A percentile compares a stretch with the other conserved stretches of the same genome.
Evolutionary conservation across 1,140 invertebrate genomes (phyloP).

Genomic region (Idris sp.): DNA sequence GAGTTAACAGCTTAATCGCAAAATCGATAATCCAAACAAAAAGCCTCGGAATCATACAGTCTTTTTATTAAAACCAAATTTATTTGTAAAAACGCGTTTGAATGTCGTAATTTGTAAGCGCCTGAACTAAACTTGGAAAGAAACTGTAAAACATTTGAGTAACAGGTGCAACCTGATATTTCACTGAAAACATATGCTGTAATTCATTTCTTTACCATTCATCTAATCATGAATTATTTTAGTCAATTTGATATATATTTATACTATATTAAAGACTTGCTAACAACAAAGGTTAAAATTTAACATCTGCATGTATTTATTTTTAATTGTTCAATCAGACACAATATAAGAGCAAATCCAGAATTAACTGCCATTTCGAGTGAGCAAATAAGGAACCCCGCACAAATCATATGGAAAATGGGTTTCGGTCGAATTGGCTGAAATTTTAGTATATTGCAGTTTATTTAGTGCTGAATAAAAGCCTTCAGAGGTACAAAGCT

Average conservation of each 20-base stretch:
- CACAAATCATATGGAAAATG: too few species aligned
- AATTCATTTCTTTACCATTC: slow-evolving; percentile 41
- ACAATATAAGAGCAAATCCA: too few species aligned
- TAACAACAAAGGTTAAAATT: slow-evolving; percentile 23
- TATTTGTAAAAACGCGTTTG: slow-evolving; percentile 36
- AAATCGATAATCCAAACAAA: slow-evolving; percentile 59
- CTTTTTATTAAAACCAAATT: slow-evolving; percentile 26
- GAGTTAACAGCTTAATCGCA: slow-evolving; percentile 57
- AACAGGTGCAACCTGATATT: slow-evolving; percentile 59
- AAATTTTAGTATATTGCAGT: too few species aligned
- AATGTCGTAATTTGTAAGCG: slow-evolving; percentile 34
- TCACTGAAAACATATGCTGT: slow-evolving; percentile 53
- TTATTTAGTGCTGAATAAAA: too few species aligned
- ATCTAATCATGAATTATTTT: slow-evolving; percentile 56
- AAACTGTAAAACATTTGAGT: slow-evolving; percentile 30
- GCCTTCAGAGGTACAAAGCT: too few species aligned
- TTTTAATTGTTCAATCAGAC: too few species aligned
- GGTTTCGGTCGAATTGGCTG: too few species aligned
- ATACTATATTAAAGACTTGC: slow-evolving; percentile 49
- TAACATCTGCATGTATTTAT: too few species aligned
- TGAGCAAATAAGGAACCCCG: too few species aligned
- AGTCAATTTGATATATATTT: slow-evolving; percentile 32
- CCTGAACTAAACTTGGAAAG: slow-evolving; percentile 21
- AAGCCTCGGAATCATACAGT: slow-evolving; percentile 36
- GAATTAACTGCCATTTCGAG: too few species aligned